A percentile compares a stretch with the other conserved stretches of the same genome.
phyloP scores from a whole-genome alignment of 2,888 invertebrate species.

The Bembecia ichneumoniformis region DNA sequence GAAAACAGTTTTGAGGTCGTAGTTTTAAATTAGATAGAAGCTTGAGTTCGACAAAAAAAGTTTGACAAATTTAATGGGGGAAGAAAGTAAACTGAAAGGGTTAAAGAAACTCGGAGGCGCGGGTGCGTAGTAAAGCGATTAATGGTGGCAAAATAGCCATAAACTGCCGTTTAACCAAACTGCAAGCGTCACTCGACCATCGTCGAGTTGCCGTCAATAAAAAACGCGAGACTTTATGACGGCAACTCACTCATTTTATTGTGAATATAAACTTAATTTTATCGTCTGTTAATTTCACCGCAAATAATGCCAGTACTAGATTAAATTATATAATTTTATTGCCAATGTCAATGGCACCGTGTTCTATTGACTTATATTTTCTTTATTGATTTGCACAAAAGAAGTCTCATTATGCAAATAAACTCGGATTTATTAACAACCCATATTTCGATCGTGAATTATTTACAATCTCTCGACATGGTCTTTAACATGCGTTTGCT shows the following conservation, averaged over 20 bases:
- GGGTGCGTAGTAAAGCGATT: conserved; percentile 71
- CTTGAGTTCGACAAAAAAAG: neutral
- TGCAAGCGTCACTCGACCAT: conserved; percentile 68
- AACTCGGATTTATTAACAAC: too few species aligned
- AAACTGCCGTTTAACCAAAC: conserved; percentile 72
- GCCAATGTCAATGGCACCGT: conserved; percentile 52
- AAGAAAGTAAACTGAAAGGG: conserved; percentile 28
- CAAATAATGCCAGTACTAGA: conserved; percentile 65
- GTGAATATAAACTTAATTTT: conserved; percentile 73
- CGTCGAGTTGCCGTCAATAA: conserved; percentile 65
- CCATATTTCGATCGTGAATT: too few species aligned
- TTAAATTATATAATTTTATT: conserved; percentile 60
- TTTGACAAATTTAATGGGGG: neutral
- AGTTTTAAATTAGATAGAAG: too few species aligned
- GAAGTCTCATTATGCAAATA: too few species aligned
- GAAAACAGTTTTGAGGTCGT: too few species aligned
- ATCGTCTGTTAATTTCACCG: conserved; percentile 73
- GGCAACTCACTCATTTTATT: conserved; percentile 73
- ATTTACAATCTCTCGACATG: too few species aligned
- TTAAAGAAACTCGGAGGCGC: conserved; percentile 44
- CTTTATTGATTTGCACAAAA: too few species aligned
- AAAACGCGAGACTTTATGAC: conserved; percentile 73
- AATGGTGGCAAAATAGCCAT: conserved; percentile 71
- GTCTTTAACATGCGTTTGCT: too few species aligned
- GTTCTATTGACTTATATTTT: conserved; percentile 34